Conservation (phyloP, 2,888 invertebrate species). For the Myopa testacea region DNA sequence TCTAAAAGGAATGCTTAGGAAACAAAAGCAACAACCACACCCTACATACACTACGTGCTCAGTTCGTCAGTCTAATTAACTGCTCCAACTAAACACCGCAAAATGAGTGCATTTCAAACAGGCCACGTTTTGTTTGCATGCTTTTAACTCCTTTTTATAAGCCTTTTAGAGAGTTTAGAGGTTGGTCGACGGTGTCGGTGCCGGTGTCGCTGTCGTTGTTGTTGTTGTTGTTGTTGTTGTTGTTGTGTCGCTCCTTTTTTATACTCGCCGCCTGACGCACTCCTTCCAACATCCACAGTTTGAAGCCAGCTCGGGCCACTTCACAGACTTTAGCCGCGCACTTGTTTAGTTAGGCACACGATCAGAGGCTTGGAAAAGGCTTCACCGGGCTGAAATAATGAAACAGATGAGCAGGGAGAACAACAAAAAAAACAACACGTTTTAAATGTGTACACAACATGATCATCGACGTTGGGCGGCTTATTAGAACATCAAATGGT, state of each 20-base stretch:
- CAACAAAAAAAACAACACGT: slow-evolving; percentile 26
- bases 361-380: background rate
- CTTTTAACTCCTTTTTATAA: slow-evolving; percentile 35
- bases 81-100: slow-evolving; percentile 36
- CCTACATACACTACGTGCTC: background rate
- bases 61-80: slow-evolving; percentile 38
- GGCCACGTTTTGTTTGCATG: slow-evolving; percentile 37
- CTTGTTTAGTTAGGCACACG: slow-evolving; percentile 12
- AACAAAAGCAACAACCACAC: slow-evolving; percentile 1
- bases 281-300: background rate
- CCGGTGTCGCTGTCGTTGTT: background rate
- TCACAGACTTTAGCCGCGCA: slow-evolving; percentile 30
- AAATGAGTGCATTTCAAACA: slow-evolving; percentile 39
- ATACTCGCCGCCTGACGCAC: background rate
- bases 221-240: slow-evolving; percentile 5
- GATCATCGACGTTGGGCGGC: slow-evolving; percentile 40
- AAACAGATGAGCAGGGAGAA: background rate
- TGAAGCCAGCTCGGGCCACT: slow-evolving; percentile 5
- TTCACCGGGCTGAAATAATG: background rate
- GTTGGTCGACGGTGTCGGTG: background rate
- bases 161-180: slow-evolving; percentile 1
- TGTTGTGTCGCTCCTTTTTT: background rate
- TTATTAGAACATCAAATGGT: slow-evolving; percentile 43
- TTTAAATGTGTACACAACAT: slow-evolving; percentile 47
- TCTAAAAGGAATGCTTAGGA: background rate